Evolutionary conservation across 2,888 invertebrate genomes (phyloP), one percentile per base, ranked within the genome.

Genomic region (Encarsia formosa): DNA sequence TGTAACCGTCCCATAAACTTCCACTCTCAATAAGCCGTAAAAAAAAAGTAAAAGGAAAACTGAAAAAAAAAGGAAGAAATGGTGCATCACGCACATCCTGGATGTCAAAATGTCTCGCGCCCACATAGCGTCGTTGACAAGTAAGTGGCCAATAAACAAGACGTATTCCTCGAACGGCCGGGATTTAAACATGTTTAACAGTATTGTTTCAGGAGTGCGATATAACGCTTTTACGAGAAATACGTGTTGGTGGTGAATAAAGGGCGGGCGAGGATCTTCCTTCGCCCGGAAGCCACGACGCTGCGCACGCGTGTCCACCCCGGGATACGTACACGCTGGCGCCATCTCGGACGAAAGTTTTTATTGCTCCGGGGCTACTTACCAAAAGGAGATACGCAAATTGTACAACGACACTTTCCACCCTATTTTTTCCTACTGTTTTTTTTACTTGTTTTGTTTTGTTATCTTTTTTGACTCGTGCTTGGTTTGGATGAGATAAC

Each of bases 251-350:
- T 29, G 47, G 49, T 42, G 34, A 49, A 53, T 42, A 47, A 39
- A 43, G 31, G 41, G 37, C 26, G 15, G 18, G 26, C 24, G 26
- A 26, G 37, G 29, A 18, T n/a, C 4, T 31, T 22, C 13, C 34
- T 15, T 8, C 39, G 31, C n/a, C 26, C 3, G 19, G 26, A 11
- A 26, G 6, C 26, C 6, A 11, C 26, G 6, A 11, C 6, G 26
- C 26, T 24, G 41, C 15, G 41, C 41, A 46, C 18, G 35, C 35
- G 26, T 20, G 37, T 26, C 48, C 51, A 56, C 59, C 54, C 60
- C 59, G 53, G 54, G 46, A 56, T 57, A 57, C 58, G 66, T 59
- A 64, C 61, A 61, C 37, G 15, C 68, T 71, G 70, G 71, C 71
- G 72, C 71, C 71, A 71, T 71, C 71, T 63, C 26, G n/a, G n/a